These are phyloP conservation scores for Plusia festucae DNA, from an alignment of 2,888 invertebrate species.

Conservation along the genomic window DNA sequence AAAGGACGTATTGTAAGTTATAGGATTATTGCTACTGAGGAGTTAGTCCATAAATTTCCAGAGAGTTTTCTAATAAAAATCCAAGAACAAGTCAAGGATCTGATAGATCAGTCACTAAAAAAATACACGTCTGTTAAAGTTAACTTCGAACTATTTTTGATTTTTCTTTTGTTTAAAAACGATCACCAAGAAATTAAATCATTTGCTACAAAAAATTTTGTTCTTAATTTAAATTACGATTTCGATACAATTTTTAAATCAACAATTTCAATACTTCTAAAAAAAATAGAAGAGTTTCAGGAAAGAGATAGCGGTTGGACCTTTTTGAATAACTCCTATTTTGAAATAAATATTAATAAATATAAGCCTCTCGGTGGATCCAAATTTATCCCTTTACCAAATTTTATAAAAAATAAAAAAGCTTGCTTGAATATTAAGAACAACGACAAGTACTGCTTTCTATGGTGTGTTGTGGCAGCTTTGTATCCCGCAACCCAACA, in stretches of 20 bases:
- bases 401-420: neutral
- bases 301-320: slow-evolving; percentile 1
- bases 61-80: neutral
- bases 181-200: neutral
- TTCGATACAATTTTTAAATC: neutral
- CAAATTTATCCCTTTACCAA: neutral
- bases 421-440: no score
- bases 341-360: slow-evolving; percentile 2
- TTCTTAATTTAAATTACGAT: neutral
- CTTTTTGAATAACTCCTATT: neutral
- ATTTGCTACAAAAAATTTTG: neutral
- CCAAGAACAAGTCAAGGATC: neutral
- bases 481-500: no score
- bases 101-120: neutral
- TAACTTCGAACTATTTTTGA: neutral
- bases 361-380: neutral
- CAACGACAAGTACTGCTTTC: neutral
- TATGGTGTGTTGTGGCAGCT: no score
- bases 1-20: neutral
- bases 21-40: neutral
- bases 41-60: neutral
- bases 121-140: neutral
- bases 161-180: neutral
- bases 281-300: neutral
- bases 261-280: neutral